Evolutionary conservation across 2,113 vertebrate genomes (phyloP).

Genomic region (Pimephales promelas): DNA sequence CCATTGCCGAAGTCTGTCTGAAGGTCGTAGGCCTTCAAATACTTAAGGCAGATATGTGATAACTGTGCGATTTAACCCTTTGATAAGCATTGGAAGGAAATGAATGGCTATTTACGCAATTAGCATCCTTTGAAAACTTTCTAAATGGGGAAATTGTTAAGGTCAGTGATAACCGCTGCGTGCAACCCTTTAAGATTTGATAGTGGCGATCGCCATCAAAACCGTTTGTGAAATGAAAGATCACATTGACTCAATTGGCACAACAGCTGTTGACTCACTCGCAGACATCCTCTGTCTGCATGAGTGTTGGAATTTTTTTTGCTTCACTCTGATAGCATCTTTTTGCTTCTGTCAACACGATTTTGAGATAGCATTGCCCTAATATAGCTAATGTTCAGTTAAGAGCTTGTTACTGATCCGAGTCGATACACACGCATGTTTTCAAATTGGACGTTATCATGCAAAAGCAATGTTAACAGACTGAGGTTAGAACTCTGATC

Average conservation of each 20-base stretch:
- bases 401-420: neutral
- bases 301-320: constrained; percentile 36
- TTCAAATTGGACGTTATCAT: neutral
- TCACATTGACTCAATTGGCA: constrained; percentile 19
- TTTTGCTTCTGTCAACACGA: constrained; percentile 12
- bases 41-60: constrained; percentile 24
- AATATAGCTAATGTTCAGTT: neutral
- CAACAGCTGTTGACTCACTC: constrained; percentile 20
- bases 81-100: constrained; percentile 28
- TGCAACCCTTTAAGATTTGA: neutral
- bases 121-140: constrained; percentile 13
- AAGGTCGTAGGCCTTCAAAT: constrained; percentile 18
- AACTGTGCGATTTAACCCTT: neutral
- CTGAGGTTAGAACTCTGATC: neutral
- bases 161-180: neutral
- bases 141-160: neutral
- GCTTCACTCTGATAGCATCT: constrained; percentile 14
- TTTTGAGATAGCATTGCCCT: constrained; percentile 8
- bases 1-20: constrained; percentile 17
- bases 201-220: neutral
- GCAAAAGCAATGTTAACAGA: constrained; percentile 18
- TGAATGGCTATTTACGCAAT: neutral
- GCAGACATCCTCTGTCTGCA: constrained; percentile 6
- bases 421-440: neutral
- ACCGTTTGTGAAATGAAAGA: neutral